Base-by-base conservation (phyloP, 2,113 vertebrate species). In the Mola mola region DNA sequence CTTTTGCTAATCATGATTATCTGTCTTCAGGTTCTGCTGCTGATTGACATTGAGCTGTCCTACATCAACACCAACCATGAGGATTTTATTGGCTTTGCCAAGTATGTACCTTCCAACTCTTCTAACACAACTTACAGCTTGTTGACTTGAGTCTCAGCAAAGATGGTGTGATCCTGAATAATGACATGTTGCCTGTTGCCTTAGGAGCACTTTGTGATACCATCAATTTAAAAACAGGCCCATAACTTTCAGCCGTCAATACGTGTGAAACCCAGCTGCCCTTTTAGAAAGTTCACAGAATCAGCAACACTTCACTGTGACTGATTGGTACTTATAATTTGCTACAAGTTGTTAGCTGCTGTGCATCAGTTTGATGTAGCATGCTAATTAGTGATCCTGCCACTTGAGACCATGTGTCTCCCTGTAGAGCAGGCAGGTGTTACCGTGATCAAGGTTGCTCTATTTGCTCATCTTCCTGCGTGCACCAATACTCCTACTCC, bases 21-120 rank as follows among this genome's bases (percentile, higher is more conserved):
- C 58, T 84, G 60, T 63, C 42, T 75, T 41, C 81, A 99, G 97
- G 94, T 98, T 33, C 94, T 99, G 47, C 91, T 99, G 61, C 91
- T 98, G 78, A 98, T 99, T 16, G 97, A 99, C 90, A 97, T 96
- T 8, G 97, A 99, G 86, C 91, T 97, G 82, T 96, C 96, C 10
- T 99, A 99, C 91, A 98, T 99, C 91, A 99, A 99, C 92, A 99
- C 97, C 12, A 99, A 99, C 89, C 97, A 99, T 0, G 97, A 99
- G 51, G 97, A 99, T 90, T 98, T 99, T 90, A 99, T 99, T 8
- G 97, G 97, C 31, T 99, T 99, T 37, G 97, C 97, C 75, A 99
- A 99, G 97, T 98, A 90, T 43, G 96, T 92, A 69, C n/a, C 3
- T 2, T 6, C 8, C 17, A 4, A 11, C 16, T 21, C 13, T 28